Conservation (phyloP, 2,888 invertebrate species). For the Hedychridium roseum region DNA sequence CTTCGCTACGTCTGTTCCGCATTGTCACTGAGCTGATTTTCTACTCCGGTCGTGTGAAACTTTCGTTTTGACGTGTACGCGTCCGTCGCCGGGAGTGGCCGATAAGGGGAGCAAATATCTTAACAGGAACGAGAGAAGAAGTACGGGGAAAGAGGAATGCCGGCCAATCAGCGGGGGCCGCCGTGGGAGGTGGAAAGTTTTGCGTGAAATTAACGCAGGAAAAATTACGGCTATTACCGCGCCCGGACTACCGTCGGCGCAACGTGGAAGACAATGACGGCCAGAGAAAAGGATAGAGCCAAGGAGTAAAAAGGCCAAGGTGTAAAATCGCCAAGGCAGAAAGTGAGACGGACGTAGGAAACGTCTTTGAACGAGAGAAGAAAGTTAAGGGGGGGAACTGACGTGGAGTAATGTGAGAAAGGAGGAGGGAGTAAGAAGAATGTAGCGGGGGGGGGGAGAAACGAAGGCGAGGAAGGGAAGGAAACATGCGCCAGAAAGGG, state of each 20-base stretch:
- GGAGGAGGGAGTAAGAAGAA: background rate
- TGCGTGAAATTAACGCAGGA: slow-evolving; percentile 50
- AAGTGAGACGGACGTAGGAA: background rate
- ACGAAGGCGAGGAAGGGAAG: slow-evolving; percentile 7
- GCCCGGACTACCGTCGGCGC: too few species aligned
- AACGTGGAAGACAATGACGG: slow-evolving; percentile 5
- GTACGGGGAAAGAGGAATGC: slow-evolving; percentile 11
- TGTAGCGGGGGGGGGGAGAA: too few species aligned
- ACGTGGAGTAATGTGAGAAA: background rate
- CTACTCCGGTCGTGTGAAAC: slow-evolving; percentile 3
- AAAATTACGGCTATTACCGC: slow-evolving; percentile 50
- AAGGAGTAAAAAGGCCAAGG: background rate
- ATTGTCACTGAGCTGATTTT: slow-evolving; percentile 23
- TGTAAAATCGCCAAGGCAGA: background rate
- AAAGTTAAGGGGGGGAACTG: background rate
- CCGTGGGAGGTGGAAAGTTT: slow-evolving; percentile 41
- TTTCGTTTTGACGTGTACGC: slow-evolving; percentile 1
- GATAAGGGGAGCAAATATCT: slow-evolving; percentile 9
- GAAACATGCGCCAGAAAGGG: slow-evolving; percentile 4
- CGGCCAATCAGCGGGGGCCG: slow-evolving; percentile 8
- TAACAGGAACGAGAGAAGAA: slow-evolving; percentile 2
- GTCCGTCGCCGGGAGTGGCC: slow-evolving; percentile 7
- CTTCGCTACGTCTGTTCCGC: slow-evolving; percentile 6
- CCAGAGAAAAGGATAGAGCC: background rate
- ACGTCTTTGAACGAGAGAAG: background rate